Base-by-base conservation (phyloP, 2,888 invertebrate species). In the Theretra japonica region DNA sequence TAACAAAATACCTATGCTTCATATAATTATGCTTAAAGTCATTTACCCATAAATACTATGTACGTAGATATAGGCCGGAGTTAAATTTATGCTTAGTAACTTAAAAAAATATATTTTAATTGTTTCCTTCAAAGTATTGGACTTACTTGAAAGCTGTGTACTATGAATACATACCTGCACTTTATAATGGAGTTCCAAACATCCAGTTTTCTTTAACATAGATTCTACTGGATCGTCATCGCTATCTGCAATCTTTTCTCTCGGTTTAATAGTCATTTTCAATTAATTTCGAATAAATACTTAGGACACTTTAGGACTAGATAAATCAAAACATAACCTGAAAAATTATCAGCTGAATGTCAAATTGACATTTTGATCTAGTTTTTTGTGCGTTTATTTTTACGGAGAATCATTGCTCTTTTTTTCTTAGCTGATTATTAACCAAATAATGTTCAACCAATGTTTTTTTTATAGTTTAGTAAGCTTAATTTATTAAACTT, bases 151-250 rank as follows among this genome's bases (percentile, higher is more conserved):
- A n/a, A n/a, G n/a, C n/a, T n/a, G n/a, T n/a, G n/a, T n/a, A n/a
- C 23, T 21, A 7, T 15, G 6, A 15, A 25, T 69, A n/a, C 28
- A 33, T 65, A 97, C 98, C 96, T 98, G 97, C 57, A 98, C 97
- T 95, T 97, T 96, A 84, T 98, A 98, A 93, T 99, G 99, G 73
- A 97, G 92, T 79, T 98, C 96, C 71, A 98, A 95, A 86, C 99
- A 99, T 8, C 99, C 99, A 28, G 98, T 97, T 92, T 97, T 97
- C 84, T 97, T 97, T 19, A 99, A 90, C 97, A 98, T 98, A 75
- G 95, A 95, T 82, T 98, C 98, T 0, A 99, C 97, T 0, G 97
- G 98, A 91, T 99, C 99, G 68, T 96, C 96, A 57, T 96, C 95
- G 78, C 96, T 95, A 68, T 95, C 92, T 2, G 76, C 75, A 1